Conservation (phyloP, 1,140 invertebrate species). For the Pachypeltis micranthus region DNA sequence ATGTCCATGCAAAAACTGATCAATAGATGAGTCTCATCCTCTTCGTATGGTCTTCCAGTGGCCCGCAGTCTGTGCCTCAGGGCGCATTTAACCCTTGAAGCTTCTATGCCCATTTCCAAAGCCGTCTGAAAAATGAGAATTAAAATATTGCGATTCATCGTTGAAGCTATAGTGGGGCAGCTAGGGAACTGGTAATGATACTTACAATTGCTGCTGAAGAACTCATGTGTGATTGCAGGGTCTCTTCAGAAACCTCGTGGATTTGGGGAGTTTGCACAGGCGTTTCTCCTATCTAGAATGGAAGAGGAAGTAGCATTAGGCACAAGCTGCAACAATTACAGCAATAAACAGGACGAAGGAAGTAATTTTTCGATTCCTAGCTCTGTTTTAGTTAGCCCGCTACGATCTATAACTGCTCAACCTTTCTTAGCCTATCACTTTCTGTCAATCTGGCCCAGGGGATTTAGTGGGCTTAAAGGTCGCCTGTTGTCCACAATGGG, state of each 20-base stretch:
- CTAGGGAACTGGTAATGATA: background rate
- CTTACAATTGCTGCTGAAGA: background rate
- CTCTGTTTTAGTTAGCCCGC: too few relatives aligned
- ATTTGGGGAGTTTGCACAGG: too few relatives aligned
- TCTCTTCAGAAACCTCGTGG: background rate
- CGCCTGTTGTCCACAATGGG: too few relatives aligned
- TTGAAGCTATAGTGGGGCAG: background rate
- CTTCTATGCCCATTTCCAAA: conserved; percentile 52
- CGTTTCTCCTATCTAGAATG: too few relatives aligned
- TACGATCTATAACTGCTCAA: too few relatives aligned
- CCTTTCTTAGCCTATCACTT: too few relatives aligned
- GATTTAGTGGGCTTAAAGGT: too few relatives aligned
- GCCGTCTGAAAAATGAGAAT: conserved; percentile 39
- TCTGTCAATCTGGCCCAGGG: too few relatives aligned
- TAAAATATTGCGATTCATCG: background rate
- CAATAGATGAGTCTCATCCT: conserved; percentile 47
- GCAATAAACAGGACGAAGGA: too few relatives aligned
- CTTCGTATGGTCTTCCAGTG: conserved; percentile 44
- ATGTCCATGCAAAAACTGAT: conserved; percentile 54
- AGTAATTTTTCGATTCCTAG: too few relatives aligned
- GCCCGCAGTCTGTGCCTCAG: conserved; percentile 43
- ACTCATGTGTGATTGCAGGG: background rate
- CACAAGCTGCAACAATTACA: too few relatives aligned
- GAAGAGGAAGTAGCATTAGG: too few relatives aligned
- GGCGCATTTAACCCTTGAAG: conserved; percentile 50